Evolutionary conservation across 2,888 invertebrate genomes (phyloP), one percentile per base, ranked within the genome.

Genomic region (Aspidiotus destructor): DNA sequence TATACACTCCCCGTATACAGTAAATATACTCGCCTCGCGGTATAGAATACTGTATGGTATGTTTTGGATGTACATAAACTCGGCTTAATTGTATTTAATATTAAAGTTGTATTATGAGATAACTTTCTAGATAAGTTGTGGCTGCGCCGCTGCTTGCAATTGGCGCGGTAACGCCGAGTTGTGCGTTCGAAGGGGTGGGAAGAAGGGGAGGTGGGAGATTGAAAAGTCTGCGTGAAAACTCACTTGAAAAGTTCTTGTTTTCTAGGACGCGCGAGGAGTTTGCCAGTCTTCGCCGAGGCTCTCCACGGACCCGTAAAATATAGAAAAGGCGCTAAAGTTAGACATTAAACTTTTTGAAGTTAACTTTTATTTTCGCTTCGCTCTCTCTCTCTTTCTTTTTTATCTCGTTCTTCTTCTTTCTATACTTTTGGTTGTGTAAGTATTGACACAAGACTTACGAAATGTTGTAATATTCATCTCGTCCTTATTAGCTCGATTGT

Each of bases 81-180:
- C 53, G 61, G 69, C 70, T 70, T 71, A 71, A 69, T 71, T 70
- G 70, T 71, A 70, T 71, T 70, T 71, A 71, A 70, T 70, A 71
- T 71, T 69, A 70, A 70, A 70, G 69, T 70, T 68, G 69, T 69
- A 69, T 69, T 62, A 69, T 69, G 69, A 62, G 69, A 69, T 69
- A 69, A 69, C 69, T 69, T 69, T 69, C 62, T 69, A 62, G 62
- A 62, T 62, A 62, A 62, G 62, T 69, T 62, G 61, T 28, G 61
- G 62, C 55, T 53, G 68, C 40, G 42, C 28, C 28, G 28, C 58
- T 41, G 55, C 65, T 53, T 54, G 54, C 54, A 40, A 54, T 53
- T 54, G 52, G 41, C 65, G 65, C 57, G 53, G 57, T n/a, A 15
- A n/a, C 17, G n/a, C 9, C n/a, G n/a, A 2, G 57, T 2, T 57